These are phyloP conservation scores for Staurois parvus DNA, from an alignment of 2,797 vertebrate species.

Conservation along the genomic window DNA sequence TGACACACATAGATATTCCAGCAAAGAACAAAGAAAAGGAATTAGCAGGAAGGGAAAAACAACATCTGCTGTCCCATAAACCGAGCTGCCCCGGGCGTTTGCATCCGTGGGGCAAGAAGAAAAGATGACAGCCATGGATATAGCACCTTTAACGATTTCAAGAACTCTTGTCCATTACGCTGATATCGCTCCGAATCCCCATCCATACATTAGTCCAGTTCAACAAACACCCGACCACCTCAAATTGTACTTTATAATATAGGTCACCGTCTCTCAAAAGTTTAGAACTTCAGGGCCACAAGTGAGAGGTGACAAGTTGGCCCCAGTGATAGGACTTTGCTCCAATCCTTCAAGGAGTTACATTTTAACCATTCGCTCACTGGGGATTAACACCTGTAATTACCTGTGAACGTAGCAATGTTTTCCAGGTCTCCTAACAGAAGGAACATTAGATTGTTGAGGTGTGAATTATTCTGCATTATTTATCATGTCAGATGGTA, in stretches of 20 bases:
- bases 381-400: constrained; percentile 56
- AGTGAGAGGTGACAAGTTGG: constrained; percentile 10
- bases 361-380: constrained; percentile 46
- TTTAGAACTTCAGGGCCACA: neutral
- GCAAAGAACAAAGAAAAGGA: constrained; percentile 1
- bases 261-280: neutral
- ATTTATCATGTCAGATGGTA: constrained; percentile 57
- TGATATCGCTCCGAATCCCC: too few relatives aligned
- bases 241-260: neutral
- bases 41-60: constrained; percentile 3
- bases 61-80: neutral
- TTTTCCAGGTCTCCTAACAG: constrained; percentile 56
- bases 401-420: constrained; percentile 46
- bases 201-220: neutral
- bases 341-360: constrained; percentile 26
- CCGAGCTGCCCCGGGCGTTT: neutral
- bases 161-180: neutral
- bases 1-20: neutral
- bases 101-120: neutral
- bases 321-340: neutral
- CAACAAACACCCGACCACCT: neutral
- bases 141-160: neutral
- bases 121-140: neutral
- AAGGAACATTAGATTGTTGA: constrained; percentile 53
- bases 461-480: constrained; percentile 59